phyloP scores from a whole-genome alignment of 2,888 invertebrate genomes.

The Synergus umbraculus region DNA sequence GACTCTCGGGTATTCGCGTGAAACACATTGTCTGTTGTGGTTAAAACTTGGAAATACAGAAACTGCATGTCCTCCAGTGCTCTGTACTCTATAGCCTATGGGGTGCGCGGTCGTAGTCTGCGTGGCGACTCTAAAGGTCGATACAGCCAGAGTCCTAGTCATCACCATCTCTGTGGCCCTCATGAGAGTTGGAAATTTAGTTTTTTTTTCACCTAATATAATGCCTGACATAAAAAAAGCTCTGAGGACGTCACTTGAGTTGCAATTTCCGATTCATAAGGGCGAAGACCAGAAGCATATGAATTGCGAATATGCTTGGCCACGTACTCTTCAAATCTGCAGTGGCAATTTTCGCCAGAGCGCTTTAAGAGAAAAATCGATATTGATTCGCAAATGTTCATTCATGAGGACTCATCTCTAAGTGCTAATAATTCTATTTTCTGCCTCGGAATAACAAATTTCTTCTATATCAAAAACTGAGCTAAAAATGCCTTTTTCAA shows the following conservation, averaged over 20 bases:
- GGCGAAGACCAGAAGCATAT: neutral
- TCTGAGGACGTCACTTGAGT: constrained; percentile 18
- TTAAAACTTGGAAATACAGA: constrained; percentile 20
- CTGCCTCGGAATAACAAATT: constrained; percentile 9
- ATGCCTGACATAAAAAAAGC: constrained; percentile 25
- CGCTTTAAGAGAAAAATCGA: constrained; percentile 10
- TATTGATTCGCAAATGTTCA: constrained; percentile 37
- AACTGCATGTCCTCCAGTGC: constrained; percentile 17
- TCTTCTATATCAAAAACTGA: neutral
- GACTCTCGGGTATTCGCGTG: constrained; percentile 2
- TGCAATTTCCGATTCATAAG: constrained; percentile 27
- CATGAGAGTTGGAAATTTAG: constrained; percentile 12
- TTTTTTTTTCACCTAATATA: constrained; percentile 25
- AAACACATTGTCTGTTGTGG: constrained; percentile 17
- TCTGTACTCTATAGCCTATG: constrained; percentile 46
- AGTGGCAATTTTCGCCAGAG: constrained; percentile 30
- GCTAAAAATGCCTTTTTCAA: neutral
- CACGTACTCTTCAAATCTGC: constrained; percentile 16
- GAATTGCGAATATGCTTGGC: constrained; percentile 9
- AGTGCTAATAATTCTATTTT: neutral
- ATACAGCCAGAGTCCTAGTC: constrained; percentile 60
- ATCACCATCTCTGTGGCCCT: constrained; percentile 48
- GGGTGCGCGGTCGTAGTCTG: constrained; percentile 61
- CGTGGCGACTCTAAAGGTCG: constrained; percentile 64
- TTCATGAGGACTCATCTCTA: constrained; percentile 12